Percentiles rank a stretch among this genome's conserved stretches.
Evolutionary conservation across 2,888 invertebrate genomes (phyloP).

Genomic region (Cerastis leucographa): DNA sequence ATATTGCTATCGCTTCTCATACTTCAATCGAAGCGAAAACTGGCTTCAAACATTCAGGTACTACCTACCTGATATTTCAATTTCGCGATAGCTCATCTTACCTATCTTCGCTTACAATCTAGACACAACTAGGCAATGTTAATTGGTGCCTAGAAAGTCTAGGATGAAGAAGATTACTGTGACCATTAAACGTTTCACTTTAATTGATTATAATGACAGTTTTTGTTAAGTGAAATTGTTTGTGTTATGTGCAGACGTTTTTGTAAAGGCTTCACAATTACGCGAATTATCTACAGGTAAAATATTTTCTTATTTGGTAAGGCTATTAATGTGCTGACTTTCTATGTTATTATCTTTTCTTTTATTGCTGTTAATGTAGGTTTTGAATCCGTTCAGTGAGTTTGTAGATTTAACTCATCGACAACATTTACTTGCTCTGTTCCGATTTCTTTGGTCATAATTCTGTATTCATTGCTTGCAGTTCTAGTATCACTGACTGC

Average conservation of each 20-base stretch:
- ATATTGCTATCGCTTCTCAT: constrained; percentile 39
- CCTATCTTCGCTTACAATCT: constrained; percentile 65
- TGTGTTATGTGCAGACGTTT: constrained; percentile 46
- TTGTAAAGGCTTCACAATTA: constrained; percentile 48
- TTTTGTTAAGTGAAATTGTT: constrained; percentile 63
- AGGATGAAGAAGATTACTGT: constrained; percentile 66
- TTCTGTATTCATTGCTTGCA: neutral
- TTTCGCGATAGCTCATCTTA: constrained; percentile 64
- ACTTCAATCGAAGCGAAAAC: constrained; percentile 49
- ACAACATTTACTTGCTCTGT: neutral
- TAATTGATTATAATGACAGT: constrained; percentile 69
- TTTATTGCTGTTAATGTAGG: neutral
- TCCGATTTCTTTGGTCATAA: neutral
- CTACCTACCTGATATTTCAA: constrained; percentile 63
- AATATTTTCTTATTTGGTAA: constrained; percentile 21
- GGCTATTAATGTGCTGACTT: constrained; percentile 11
- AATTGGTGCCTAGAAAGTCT: constrained; percentile 75
- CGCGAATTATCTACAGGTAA: constrained; percentile 30
- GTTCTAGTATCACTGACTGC: neutral
- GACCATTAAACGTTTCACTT: constrained; percentile 66
- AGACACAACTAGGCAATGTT: constrained; percentile 68
- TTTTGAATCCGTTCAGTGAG: neutral
- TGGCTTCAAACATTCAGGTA: constrained; percentile 49
- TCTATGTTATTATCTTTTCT: neutral
- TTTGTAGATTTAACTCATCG: neutral